These are phyloP conservation scores for Blastobasis lacticolella DNA, from an alignment of 2,888 invertebrate species.

Conservation along the genomic window DNA sequence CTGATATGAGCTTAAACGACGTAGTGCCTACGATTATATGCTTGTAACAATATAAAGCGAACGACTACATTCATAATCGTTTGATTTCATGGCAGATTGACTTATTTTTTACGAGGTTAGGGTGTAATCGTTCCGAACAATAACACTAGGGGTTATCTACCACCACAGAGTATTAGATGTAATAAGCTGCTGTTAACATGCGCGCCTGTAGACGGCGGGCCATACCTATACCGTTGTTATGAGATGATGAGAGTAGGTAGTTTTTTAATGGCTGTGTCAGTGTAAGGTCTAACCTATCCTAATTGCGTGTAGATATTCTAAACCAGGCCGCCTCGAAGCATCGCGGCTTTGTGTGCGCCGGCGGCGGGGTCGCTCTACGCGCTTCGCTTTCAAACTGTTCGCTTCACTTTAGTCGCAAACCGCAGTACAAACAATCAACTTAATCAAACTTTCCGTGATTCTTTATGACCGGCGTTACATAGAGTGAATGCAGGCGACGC, in stretches of 20 bases:
- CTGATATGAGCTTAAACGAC: conserved; percentile 79
- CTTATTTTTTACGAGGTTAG: conserved; percentile 26
- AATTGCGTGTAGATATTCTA: conserved; percentile 20
- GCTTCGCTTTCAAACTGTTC: too few species aligned
- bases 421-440: too few species aligned
- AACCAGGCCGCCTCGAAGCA: conserved; percentile 11
- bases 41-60: conserved; percentile 58
- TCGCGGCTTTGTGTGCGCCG: too few species aligned
- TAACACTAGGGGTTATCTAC: neutral
- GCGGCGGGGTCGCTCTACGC: too few species aligned
- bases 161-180: neutral
- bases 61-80: conserved; percentile 28
- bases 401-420: too few species aligned
- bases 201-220: neutral
- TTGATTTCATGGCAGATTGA: conserved; percentile 32
- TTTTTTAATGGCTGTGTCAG: conserved; percentile 48
- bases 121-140: neutral
- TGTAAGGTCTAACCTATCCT: conserved; percentile 40
- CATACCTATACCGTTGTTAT: neutral
- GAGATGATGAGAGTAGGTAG: neutral
- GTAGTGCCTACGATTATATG: conserved; percentile 78
- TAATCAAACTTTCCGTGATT: neutral
- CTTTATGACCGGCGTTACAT: neutral
- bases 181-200: neutral
- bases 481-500: neutral